These are phyloP conservation scores for Manis pentadactyla DNA, from an alignment of 2,797 vertebrate species.

Conservation along the genomic window DNA sequence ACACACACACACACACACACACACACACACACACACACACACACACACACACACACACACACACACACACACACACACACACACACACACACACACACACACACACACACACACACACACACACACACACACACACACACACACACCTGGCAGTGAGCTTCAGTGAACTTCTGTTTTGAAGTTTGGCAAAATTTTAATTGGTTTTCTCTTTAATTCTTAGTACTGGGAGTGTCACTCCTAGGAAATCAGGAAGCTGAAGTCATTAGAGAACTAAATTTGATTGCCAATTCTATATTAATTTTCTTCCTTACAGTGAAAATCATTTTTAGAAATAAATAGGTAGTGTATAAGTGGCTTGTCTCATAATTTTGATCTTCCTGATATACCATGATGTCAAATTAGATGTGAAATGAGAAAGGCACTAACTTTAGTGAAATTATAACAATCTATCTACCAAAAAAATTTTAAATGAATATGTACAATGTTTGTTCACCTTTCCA, in stretches of 20 bases:
- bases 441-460: background rate
- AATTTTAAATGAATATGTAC: background rate
- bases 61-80: background rate
- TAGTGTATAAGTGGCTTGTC: background rate
- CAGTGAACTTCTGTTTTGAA: background rate
- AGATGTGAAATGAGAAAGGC: background rate
- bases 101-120: too few species aligned
- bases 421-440: constrained; percentile 33
- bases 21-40: too few species aligned
- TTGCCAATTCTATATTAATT: background rate
- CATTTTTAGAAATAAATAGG: background rate
- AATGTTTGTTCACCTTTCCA: constrained; percentile 22
- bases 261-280: background rate
- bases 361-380: background rate
- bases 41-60: too few species aligned
- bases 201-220: constrained; percentile 41
- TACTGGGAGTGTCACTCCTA: background rate
- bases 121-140: too few species aligned
- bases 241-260: constrained; percentile 8
- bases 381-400: background rate
- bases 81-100: too few species aligned
- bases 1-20: too few species aligned
- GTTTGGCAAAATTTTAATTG: background rate
- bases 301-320: constrained; percentile 12
- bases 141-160: background rate